Evolutionary conservation across 1,140 invertebrate species (phyloP).

Genomic region (Homarus americanus): DNA sequence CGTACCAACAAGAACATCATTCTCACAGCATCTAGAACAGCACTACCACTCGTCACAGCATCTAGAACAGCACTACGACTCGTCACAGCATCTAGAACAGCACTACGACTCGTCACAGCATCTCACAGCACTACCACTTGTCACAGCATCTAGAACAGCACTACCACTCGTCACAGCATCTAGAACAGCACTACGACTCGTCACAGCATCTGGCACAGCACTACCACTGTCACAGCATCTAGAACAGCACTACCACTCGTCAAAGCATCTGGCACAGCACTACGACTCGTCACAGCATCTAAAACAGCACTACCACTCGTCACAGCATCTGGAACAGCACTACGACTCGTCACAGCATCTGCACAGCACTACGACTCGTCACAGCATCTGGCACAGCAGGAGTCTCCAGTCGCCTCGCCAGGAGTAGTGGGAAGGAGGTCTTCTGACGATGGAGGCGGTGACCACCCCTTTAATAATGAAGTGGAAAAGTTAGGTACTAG

Average conservation of each 20-base stretch:
- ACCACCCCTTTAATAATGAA: conserved; percentile 38
- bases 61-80: too few relatives aligned
- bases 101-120: neutral
- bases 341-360: neutral
- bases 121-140: neutral
- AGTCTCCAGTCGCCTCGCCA: neutral
- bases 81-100: too few relatives aligned
- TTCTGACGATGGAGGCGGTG: neutral
- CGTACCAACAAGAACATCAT: too few relatives aligned
- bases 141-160: neutral
- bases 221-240: neutral
- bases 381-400: neutral
- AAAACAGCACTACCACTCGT: neutral
- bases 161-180: neutral
- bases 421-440: neutral
- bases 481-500: conserved; percentile 1
- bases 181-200: too few relatives aligned
- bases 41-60: too few relatives aligned
- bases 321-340: neutral
- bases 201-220: too few relatives aligned
- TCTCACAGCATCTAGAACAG: too few relatives aligned
- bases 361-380: too few relatives aligned
- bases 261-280: too few relatives aligned
- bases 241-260: neutral
- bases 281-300: too few relatives aligned